A percentile compares a stretch with the other conserved stretches of the same genome.
Conservation (phyloP, 2,888 invertebrate genomes). For the Drosophila barbarae region DNA sequence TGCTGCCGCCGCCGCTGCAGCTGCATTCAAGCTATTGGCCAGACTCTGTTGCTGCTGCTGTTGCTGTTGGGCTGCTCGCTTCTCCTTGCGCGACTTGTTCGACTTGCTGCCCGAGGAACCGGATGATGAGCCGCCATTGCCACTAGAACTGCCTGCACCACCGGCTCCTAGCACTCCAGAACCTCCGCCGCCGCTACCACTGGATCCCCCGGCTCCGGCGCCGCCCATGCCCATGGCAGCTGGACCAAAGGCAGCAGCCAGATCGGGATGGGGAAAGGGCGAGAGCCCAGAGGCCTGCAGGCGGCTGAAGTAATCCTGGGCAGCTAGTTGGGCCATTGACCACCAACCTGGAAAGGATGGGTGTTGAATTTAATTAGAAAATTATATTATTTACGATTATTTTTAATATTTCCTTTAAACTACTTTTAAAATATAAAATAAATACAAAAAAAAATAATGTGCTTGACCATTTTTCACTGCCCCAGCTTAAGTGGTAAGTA, state of each 20-base stretch:
- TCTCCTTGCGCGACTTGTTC: constrained; percentile 78
- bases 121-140: constrained; percentile 69
- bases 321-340: constrained; percentile 94
- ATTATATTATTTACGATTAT: neutral
- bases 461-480: constrained; percentile 35
- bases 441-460: constrained; percentile 19
- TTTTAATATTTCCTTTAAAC: neutral
- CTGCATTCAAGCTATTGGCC: constrained; percentile 76
- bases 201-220: constrained; percentile 63
- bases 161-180: constrained; percentile 60
- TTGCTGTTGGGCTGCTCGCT: constrained; percentile 76
- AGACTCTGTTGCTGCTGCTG: constrained; percentile 76
- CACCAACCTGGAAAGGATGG: constrained; percentile 86
- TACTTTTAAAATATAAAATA: neutral
- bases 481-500: neutral
- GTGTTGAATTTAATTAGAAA: neutral
- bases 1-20: constrained; percentile 75
- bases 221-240: constrained; percentile 76
- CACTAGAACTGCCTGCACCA: constrained; percentile 63
- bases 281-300: constrained; percentile 89
- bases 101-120: constrained; percentile 76
- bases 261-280: constrained; percentile 85
- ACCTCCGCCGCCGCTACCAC: constrained; percentile 69
- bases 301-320: constrained; percentile 92
- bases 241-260: constrained; percentile 82